These are phyloP conservation scores for Orussus abietinus DNA, from an alignment of 1,140 invertebrate species.

Conservation along the genomic window DNA sequence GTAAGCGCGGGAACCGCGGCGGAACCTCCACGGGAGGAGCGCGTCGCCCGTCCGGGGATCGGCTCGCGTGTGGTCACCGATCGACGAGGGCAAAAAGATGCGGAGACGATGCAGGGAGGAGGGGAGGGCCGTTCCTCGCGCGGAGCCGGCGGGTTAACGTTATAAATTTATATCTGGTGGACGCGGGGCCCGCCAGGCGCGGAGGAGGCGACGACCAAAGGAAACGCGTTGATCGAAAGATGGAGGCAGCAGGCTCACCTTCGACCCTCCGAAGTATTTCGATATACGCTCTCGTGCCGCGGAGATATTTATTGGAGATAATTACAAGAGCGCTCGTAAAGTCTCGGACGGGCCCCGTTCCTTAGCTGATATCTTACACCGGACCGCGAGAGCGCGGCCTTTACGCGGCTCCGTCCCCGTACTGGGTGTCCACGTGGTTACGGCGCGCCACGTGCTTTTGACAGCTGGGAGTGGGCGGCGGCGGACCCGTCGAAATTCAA, in stretches of 20 bases:
- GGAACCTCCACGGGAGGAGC: too few species aligned
- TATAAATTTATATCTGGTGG: conserved; percentile 50
- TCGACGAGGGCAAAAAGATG: too few species aligned
- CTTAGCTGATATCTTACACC: conserved; percentile 43
- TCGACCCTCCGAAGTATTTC: conserved; percentile 44
- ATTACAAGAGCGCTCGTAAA: conserved; percentile 54
- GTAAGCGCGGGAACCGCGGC: too few species aligned
- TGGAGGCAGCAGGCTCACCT: conserved; percentile 43
- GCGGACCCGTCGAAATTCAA: not conserved
- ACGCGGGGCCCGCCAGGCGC: too few species aligned
- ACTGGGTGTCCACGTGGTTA: too few species aligned
- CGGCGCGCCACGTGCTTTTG: not conserved
- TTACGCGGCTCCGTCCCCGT: too few species aligned
- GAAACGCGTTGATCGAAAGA: conserved; percentile 49
- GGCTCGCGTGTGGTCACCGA: conserved; percentile 36
- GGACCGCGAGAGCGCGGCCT: conserved; percentile 3
- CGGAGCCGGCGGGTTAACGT: conserved; percentile 27
- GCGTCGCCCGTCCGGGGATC: too few species aligned
- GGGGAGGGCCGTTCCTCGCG: conserved; percentile 2
- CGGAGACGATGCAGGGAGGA: too few species aligned
- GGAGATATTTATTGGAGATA: conserved; percentile 55
- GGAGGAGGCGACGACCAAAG: too few species aligned
- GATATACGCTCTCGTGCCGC: conserved; percentile 48
- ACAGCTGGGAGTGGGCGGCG: not conserved
- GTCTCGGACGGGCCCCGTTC: conserved; percentile 37